Evolutionary conservation across 1,140 invertebrate genomes (phyloP), one percentile per base, ranked within the genome.

Genomic region (Leptinotarsa lineolata): DNA sequence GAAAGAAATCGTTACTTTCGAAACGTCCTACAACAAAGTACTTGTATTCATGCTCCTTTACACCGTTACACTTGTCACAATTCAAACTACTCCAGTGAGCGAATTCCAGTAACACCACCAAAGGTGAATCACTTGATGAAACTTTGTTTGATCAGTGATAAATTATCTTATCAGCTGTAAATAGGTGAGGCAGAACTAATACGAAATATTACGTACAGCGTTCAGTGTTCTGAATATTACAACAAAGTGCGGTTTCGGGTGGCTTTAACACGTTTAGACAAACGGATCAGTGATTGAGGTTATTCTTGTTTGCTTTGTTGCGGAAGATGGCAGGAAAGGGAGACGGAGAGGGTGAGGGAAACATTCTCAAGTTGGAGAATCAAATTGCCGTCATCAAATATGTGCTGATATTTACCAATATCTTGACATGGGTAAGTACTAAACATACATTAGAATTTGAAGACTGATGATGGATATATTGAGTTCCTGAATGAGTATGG

Each of bases 321-420:
- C 63, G 69, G 48, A 77, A 77, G 73, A 84, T 84, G 83, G 80
- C 79, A 24, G 81, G 81, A 64, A 80, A 77, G 75, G 81, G 79
- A 72, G 80, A 82, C 68, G 81, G 80, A 18, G 78, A 82, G 71
- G 81, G 80, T 4, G 79, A 80, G 24, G 80, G 78, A 21, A 80
- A 74, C 54, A 70, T 81, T 63, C 22, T 73, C 2, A 83, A 79
- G 65, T 76, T 84, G 73, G 81, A 81, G 59, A 81, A 82, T 70
- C 81, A 83, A 65, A 84, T 84, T 69, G 76, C 76, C 2, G 77
- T 80, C 24, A 68, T 84, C 67, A 84, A 84, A 76, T 84, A 82
- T 75, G 73, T 81, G 44, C 45, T 84, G 45, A 63, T 84, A 11
- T 83, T 83, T 68, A 79, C 76, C 46, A 84, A 84, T 72, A 76